Evolutionary conservation across 2,888 invertebrate species (phyloP).

Genomic region (Tetragonisca angustula): DNA sequence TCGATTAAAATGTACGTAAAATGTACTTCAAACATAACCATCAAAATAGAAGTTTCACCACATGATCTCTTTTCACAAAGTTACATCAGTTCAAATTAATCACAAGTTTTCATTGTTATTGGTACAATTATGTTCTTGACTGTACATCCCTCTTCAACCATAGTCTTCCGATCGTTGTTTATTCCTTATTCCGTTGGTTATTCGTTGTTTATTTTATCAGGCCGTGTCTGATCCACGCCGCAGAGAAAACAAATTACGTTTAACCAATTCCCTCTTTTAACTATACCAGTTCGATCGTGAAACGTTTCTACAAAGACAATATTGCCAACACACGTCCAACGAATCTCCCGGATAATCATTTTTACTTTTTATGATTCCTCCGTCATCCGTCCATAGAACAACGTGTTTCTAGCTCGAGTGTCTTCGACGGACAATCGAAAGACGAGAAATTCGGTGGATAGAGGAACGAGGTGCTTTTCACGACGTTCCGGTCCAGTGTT

Average conservation of each 20-base stretch:
- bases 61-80: no score
- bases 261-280: neutral
- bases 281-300: neutral
- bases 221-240: neutral
- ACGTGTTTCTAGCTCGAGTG: neutral
- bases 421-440: neutral
- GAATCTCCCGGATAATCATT: neutral
- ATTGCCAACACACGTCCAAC: neutral
- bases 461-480: slow-evolving; percentile 19
- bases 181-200: no score
- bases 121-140: no score
- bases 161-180: neutral
- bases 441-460: neutral
- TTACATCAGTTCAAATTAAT: no score
- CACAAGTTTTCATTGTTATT: no score
- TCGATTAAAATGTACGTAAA: no score
- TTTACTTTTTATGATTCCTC: slow-evolving; percentile 11
- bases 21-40: no score
- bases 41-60: no score
- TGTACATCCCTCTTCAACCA: no score
- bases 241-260: neutral
- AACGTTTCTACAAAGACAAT: neutral
- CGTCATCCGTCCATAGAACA: neutral
- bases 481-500: slow-evolving; percentile 18
- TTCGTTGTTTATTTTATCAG: neutral